Base-by-base conservation (phyloP, 1,140 invertebrate species). In the Cyrtorhinus lividipennis region DNA sequence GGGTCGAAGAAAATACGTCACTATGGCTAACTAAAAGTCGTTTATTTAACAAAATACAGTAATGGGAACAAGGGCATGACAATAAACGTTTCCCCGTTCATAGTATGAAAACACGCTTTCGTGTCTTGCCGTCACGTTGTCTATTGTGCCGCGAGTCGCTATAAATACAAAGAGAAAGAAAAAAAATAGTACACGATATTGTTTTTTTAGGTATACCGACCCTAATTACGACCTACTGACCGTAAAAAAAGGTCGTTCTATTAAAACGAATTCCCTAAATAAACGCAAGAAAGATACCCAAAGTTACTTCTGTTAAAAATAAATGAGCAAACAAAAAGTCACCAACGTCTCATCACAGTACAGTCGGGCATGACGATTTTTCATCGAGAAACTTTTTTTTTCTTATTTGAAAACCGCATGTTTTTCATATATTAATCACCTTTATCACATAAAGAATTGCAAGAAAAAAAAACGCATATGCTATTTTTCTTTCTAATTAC, bases 1-100 rank as follows among this genome's bases (percentile, higher is more conserved):
- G n/a, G n/a, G n/a, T n/a, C n/a, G n/a, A n/a, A n/a, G n/a, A n/a
- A n/a, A n/a, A n/a, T n/a, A n/a, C n/a, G n/a, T n/a, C n/a, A n/a
- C n/a, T n/a, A n/a, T n/a, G n/a, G n/a, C 48, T 53, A 53, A 53
- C 48, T 53, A 53, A 53, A 53, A 53, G 10, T 53, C 48, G 20
- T 53, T 53, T 53, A 53, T 53, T 53, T 53, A 53, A 53, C 48
- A 53, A 53, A 53, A 53, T 53, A 53, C 48, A 53, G 48, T 5
- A 20, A 20, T 13, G 20, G 48, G 18, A 53, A 53, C 10, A 10
- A 53, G 20, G 48, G 20, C 10, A 5, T 15, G 8, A 53, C 48
- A 53, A 53, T 53, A 10, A 15, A 15, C 8, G 48, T 15, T 53
- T 53, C 48, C 48, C 48, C 20, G 48, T 13, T 53, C 20, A 13